Percentiles rank a stretch among this genome's conserved stretches.
Conservation (phyloP, 2,113 vertebrate genomes). For the Thryonomys swinderianus region DNA sequence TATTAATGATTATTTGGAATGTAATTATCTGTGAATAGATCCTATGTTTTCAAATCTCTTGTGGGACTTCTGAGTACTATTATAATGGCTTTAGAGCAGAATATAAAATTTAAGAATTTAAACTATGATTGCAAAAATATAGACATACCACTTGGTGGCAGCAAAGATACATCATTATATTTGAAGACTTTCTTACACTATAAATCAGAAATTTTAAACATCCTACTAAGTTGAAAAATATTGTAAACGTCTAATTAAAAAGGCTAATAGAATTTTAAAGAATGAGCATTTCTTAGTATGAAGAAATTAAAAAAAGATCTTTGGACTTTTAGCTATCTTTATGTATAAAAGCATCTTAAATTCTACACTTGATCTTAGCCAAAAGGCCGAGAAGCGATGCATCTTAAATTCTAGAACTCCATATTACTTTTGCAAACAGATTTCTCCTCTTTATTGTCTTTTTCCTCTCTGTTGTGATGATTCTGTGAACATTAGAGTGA, state of each 20-base stretch:
- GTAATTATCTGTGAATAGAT: neutral
- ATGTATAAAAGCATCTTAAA: neutral
- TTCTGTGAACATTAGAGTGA: neutral
- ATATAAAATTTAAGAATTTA: neutral
- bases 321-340: conserved; percentile 17
- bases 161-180: conserved; percentile 61
- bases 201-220: neutral
- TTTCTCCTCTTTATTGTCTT: neutral
- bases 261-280: neutral
- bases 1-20: neutral
- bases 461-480: neutral
- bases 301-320: neutral
- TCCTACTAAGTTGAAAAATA: neutral
- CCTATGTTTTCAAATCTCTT: neutral
- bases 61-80: neutral
- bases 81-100: neutral
- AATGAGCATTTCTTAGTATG: neutral
- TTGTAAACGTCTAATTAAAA: neutral
- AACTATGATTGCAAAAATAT: conserved; percentile 13
- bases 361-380: too few species aligned
- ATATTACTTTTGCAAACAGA: conserved; percentile 5
- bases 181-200: neutral
- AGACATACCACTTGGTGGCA: conserved; percentile 63
- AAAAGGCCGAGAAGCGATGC: too few species aligned
- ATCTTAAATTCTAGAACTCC: neutral